Conservation (phyloP, 1,140 invertebrate genomes). For the Camponotus pennsylvanicus region DNA sequence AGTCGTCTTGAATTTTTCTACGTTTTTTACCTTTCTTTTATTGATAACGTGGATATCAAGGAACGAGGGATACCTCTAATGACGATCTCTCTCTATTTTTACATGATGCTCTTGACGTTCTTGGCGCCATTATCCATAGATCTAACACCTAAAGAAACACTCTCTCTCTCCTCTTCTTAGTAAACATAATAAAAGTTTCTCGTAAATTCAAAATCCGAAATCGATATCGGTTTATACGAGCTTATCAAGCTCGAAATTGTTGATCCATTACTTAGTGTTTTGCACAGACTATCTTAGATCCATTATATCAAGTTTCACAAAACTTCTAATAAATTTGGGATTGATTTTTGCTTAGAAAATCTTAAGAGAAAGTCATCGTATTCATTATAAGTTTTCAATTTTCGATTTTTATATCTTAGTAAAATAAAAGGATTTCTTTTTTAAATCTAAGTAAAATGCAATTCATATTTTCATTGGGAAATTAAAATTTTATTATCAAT, state of each 20-base stretch:
- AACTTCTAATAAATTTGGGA: slow-evolving; percentile 26
- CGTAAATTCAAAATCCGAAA: slow-evolving; percentile 49
- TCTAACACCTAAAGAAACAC: slow-evolving; percentile 14
- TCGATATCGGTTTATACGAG: slow-evolving; percentile 50
- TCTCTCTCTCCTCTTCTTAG: slow-evolving; percentile 20
- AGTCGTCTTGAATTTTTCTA: slow-evolving; percentile 45
- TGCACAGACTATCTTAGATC: slow-evolving; percentile 8
- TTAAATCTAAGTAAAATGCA: background rate
- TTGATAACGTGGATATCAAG: slow-evolving; percentile 6
- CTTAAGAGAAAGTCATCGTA: background rate
- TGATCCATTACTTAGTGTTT: slow-evolving; percentile 20
- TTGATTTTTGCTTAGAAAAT: slow-evolving; percentile 29
- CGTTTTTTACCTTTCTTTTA: background rate
- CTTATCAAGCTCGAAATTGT: slow-evolving; percentile 44
- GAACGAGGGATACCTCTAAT: background rate
- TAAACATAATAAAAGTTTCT: slow-evolving; percentile 65
- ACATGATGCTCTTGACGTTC: background rate
- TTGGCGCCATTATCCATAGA: slow-evolving; percentile 25
- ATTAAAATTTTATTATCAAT: background rate
- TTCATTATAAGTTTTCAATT: background rate
- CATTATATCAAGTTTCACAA: background rate
- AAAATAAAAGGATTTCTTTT: background rate
- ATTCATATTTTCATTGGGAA: background rate
- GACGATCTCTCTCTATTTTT: slow-evolving; percentile 35
- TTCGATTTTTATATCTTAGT: background rate